These are phyloP conservation scores for Taphrorychus bicolor DNA, from an alignment of 2,888 invertebrate species.

Conservation along the genomic window DNA sequence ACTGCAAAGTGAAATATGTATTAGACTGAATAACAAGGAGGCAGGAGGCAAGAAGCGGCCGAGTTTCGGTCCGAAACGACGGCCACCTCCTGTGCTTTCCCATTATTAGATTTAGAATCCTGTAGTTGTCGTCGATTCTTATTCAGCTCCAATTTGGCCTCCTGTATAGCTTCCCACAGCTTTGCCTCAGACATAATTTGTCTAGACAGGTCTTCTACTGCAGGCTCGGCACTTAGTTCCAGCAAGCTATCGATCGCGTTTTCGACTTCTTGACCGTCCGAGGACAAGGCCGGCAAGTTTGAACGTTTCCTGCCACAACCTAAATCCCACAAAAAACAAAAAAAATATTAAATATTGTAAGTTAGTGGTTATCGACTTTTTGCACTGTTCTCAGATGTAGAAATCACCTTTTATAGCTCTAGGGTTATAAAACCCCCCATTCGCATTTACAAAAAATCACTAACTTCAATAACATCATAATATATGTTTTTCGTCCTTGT, in stretches of 20 bases:
- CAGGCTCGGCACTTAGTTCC: slow-evolving; percentile 73
- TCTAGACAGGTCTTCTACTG: slow-evolving; percentile 76
- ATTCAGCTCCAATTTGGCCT: slow-evolving; percentile 75
- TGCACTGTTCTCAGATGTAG: too few relatives aligned
- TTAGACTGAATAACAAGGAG: slow-evolving; percentile 52
- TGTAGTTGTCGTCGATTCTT: slow-evolving; percentile 58
- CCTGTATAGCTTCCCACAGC: slow-evolving; percentile 81
- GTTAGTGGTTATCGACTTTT: too few relatives aligned
- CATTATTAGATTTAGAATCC: slow-evolving; percentile 46
- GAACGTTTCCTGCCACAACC: slow-evolving; percentile 80
- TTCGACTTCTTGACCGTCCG: slow-evolving; percentile 63
- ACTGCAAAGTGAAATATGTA: not conserved
- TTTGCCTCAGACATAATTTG: slow-evolving; percentile 82
- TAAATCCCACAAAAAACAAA: slow-evolving; percentile 51
- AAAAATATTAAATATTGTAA: not conserved
- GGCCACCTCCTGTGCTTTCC: slow-evolving; percentile 53
- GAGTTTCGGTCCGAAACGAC: slow-evolving; percentile 52
- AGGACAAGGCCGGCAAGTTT: slow-evolving; percentile 56
- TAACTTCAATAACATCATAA: too few relatives aligned
- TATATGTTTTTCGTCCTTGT: too few relatives aligned
- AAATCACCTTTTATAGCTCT: too few relatives aligned
- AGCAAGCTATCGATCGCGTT: slow-evolving; percentile 71
- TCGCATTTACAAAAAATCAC: too few relatives aligned
- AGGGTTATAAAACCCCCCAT: too few relatives aligned
- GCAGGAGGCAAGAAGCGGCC: slow-evolving; percentile 56